Conservation (phyloP, 2,797 vertebrate species). For the Hylomyscus alleni region DNA sequence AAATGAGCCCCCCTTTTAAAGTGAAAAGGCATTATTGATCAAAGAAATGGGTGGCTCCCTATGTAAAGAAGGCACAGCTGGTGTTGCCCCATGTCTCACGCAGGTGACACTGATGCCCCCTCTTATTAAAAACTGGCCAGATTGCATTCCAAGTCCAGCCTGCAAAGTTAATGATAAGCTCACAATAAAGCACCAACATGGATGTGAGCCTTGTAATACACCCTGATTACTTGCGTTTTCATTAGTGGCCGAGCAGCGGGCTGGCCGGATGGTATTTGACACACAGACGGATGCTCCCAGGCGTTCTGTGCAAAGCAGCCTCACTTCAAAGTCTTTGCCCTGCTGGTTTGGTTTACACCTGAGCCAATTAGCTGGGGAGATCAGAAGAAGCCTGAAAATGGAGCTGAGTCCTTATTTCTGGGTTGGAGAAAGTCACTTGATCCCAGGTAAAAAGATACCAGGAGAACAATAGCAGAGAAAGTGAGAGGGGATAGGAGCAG, state of each 20-base stretch:
- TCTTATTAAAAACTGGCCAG: conserved; percentile 91
- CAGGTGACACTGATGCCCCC: conserved; percentile 78
- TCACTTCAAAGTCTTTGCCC: conserved; percentile 94
- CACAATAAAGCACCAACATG: conserved; percentile 89
- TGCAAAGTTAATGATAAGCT: conserved; percentile 94
- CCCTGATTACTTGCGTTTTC: conserved; percentile 90
- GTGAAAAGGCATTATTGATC: conserved; percentile 89
- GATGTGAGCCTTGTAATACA: conserved; percentile 91
- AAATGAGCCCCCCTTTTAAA: conserved; percentile 85
- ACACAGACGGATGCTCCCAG: conserved; percentile 89
- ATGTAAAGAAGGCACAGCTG: conserved; percentile 88
- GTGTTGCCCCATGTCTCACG: conserved; percentile 86
- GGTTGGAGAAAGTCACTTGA: conserved; percentile 92
- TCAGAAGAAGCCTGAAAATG: conserved; percentile 92
- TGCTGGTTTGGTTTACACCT: conserved; percentile 96
- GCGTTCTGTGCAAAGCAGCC: conserved; percentile 86
- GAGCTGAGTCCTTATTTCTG: conserved; percentile 90
- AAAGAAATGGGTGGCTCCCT: conserved; percentile 86
- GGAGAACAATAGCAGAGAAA: conserved; percentile 86
- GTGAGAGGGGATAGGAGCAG: conserved; percentile 71
- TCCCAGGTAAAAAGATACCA: conserved; percentile 92
- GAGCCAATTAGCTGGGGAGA: conserved; percentile 97
- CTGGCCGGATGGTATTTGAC: conserved; percentile 90
- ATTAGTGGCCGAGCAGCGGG: conserved; percentile 90
- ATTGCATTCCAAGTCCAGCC: conserved; percentile 91